A percentile compares a stretch with the other conserved stretches of the same genome.
Evolutionary conservation across 2,797 vertebrate species (phyloP).

Genomic region (Decapterus maruadsi): DNA sequence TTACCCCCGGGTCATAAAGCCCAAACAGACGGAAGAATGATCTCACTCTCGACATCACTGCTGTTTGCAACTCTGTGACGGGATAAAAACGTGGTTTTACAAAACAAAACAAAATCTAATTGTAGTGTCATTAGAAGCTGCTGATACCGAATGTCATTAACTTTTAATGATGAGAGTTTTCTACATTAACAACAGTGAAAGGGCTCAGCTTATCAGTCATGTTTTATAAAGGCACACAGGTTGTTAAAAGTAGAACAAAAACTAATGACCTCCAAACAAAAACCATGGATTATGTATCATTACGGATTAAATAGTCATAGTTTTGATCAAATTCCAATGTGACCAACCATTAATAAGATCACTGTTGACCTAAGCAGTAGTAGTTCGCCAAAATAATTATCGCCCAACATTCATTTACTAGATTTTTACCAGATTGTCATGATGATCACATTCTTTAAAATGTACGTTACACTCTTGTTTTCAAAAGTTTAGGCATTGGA

Average conservation of each 20-base stretch:
- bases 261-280: not conserved
- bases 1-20: constrained; percentile 70
- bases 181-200: not conserved
- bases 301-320: not conserved
- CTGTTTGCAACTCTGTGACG: constrained; percentile 45
- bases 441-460: not conserved
- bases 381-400: not conserved
- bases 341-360: no score
- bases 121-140: constrained; percentile 17
- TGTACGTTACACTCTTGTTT: not conserved
- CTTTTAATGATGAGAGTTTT: constrained; percentile 4
- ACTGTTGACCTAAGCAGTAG: not conserved
- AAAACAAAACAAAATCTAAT: constrained; percentile 22
- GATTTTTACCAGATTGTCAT: not conserved
- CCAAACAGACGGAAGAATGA: constrained; percentile 74
- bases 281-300: not conserved
- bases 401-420: not conserved
- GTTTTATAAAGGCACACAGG: no score
- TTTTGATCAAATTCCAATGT: not conserved
- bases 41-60: constrained; percentile 37
- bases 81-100: constrained; percentile 28
- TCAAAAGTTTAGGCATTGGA: not conserved
- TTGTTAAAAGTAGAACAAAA: not conserved
- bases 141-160: constrained; percentile 24
- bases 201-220: not conserved